These are phyloP conservation scores for Thaumetopoea pityocampa DNA, from an alignment of 1,140 invertebrate species.

Conservation along the genomic window DNA sequence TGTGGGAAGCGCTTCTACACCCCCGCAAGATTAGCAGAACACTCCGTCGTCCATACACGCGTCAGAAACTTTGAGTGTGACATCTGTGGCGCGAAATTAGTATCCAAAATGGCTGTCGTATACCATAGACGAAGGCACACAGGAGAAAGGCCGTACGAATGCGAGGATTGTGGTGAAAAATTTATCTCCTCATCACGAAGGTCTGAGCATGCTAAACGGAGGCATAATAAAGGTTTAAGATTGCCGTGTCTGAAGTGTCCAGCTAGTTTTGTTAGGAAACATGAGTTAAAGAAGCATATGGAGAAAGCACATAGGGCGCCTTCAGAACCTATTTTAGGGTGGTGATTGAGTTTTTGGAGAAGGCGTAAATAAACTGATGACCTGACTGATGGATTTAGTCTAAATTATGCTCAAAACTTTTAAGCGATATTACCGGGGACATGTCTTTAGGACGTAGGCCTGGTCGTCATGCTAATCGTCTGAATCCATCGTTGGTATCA, in stretches of 20 bases:
- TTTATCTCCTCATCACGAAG: slow-evolving; percentile 67
- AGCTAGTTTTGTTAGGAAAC: slow-evolving; percentile 41
- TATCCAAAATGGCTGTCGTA: slow-evolving; percentile 64
- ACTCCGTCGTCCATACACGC: slow-evolving; percentile 64
- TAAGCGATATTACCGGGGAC: too few relatives aligned
- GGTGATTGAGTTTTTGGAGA: not conserved
- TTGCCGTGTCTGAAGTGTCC: slow-evolving; percentile 44
- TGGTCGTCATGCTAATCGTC: too few relatives aligned
- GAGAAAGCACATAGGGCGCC: slow-evolving; percentile 36
- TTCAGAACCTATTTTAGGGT: not conserved
- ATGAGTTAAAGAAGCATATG: slow-evolving; percentile 54
- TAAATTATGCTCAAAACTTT: too few relatives aligned
- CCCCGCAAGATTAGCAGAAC: slow-evolving; percentile 62
- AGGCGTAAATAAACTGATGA: not conserved
- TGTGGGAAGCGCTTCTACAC: slow-evolving; percentile 70
- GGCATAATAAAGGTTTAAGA: slow-evolving; percentile 48
- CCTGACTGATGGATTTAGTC: too few relatives aligned
- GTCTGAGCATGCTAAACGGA: slow-evolving; percentile 58
- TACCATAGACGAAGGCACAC: slow-evolving; percentile 79
- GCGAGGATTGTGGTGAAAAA: slow-evolving; percentile 80
- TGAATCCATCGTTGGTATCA: too few relatives aligned
- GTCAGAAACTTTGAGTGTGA: slow-evolving; percentile 68
- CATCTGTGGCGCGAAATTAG: slow-evolving; percentile 63
- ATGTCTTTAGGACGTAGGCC: too few relatives aligned
- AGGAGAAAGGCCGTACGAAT: slow-evolving; percentile 85